Evolutionary conservation across 2,113 vertebrate species (phyloP).

Genomic region (Platanista minor): DNA sequence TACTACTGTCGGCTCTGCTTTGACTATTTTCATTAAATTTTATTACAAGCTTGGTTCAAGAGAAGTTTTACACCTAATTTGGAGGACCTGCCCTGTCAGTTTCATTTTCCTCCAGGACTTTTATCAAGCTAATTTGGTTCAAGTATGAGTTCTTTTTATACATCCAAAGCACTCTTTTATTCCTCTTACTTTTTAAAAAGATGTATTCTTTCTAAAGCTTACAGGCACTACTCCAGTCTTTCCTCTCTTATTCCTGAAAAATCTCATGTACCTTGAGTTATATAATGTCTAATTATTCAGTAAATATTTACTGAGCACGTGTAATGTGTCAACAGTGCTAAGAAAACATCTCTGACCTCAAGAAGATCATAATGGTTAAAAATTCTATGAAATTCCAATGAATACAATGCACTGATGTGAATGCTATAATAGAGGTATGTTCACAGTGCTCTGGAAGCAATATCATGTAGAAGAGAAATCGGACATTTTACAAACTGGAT

Average conservation of each 20-base stretch:
- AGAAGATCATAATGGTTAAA: background rate
- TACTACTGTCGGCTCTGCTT: slow-evolving; percentile 20
- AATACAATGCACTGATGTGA: background rate
- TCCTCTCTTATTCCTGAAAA: background rate
- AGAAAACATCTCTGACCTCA: background rate
- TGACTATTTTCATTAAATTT: slow-evolving; percentile 48
- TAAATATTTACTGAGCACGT: slow-evolving; percentile 1
- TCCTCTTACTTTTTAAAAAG: slow-evolving; percentile 18
- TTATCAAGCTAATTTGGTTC: slow-evolving; percentile 1
- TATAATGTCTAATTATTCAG: background rate
- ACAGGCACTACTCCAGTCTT: background rate
- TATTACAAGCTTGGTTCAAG: slow-evolving; percentile 17
- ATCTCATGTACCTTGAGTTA: background rate
- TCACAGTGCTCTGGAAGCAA: background rate
- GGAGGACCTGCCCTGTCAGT: slow-evolving; percentile 12
- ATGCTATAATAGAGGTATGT: background rate
- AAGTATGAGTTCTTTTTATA: slow-evolving; percentile 37
- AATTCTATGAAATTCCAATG: background rate
- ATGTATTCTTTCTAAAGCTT: background rate
- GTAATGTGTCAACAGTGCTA: background rate
- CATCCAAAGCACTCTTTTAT: background rate
- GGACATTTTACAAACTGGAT: background rate
- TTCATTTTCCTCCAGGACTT: slow-evolving; percentile 35
- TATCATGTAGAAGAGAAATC: background rate
- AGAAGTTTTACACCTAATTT: slow-evolving; percentile 44